These are phyloP conservation scores for Steinernema khuongi DNA, from an alignment of 1,140 invertebrate genomes.

Conservation along the genomic window DNA sequence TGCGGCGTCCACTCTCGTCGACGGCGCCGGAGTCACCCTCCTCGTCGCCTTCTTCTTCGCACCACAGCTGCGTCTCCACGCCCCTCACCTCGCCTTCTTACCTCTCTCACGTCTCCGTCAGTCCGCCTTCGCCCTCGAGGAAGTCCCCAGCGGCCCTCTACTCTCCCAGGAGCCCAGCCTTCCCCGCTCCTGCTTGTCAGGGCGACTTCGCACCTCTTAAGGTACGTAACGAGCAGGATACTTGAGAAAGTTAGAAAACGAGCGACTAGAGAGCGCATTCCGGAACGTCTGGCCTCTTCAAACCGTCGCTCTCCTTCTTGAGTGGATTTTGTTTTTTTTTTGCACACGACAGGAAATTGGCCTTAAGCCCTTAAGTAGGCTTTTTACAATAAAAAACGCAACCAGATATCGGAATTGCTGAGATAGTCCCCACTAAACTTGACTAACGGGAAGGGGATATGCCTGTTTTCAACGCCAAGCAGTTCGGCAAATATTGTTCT, in stretches of 20 bases:
- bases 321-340: not conserved
- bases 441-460: too few species aligned
- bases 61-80: conserved; percentile 20
- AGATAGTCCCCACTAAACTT: too few species aligned
- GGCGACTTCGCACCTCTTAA: not conserved
- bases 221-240: too few species aligned
- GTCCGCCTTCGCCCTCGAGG: not conserved
- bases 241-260: too few species aligned
- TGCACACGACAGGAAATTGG: not conserved
- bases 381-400: too few species aligned
- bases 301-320: too few species aligned
- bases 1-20: not conserved
- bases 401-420: too few species aligned
- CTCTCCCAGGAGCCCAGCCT: not conserved
- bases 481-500: too few species aligned
- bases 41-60: not conserved
- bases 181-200: not conserved
- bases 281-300: too few species aligned
- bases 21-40: not conserved
- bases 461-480: too few species aligned
- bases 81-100: not conserved
- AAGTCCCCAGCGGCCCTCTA: not conserved
- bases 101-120: not conserved
- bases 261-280: too few species aligned
- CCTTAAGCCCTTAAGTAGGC: too few species aligned